Conservation (phyloP, 2,888 invertebrate genomes). For the Dascillus cervinus region DNA sequence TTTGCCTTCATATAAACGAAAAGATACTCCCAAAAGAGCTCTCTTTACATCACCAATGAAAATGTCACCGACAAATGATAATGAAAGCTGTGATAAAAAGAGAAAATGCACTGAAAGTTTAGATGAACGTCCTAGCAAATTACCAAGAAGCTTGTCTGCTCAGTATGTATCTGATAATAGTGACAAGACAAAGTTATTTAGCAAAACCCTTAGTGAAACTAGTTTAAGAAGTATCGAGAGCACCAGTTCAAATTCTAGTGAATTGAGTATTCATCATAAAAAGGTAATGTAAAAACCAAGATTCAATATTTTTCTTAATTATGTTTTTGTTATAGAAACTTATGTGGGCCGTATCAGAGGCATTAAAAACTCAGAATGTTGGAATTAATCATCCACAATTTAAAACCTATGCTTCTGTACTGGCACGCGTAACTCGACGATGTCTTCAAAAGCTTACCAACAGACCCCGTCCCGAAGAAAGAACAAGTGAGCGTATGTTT, state of each 20-base stretch:
- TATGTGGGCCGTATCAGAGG: constrained; percentile 74
- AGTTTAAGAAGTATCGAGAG: too few relatives aligned
- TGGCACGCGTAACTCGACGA: constrained; percentile 60
- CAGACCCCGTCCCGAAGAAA: constrained; percentile 45
- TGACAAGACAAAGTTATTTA: too few relatives aligned
- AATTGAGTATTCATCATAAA: constrained; percentile 55
- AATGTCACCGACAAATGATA: constrained; percentile 23
- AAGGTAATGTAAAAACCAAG: constrained; percentile 47
- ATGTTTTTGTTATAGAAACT: constrained; percentile 52
- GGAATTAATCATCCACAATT: constrained; percentile 62
- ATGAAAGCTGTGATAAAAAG: constrained; percentile 37
- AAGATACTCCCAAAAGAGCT: constrained; percentile 52
- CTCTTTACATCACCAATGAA: constrained; percentile 56
- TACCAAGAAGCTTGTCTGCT: constrained; percentile 53
- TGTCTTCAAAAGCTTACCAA: constrained; percentile 50
- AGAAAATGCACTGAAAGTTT: constrained; percentile 44
- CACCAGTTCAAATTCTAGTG: constrained; percentile 37
- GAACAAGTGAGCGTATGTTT: constrained; percentile 68
- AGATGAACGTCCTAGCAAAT: constrained; percentile 38
- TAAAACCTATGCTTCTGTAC: constrained; percentile 58
- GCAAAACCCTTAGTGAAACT: too few relatives aligned
- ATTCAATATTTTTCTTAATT: not conserved
- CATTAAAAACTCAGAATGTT: constrained; percentile 63
- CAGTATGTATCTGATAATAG: too few relatives aligned
- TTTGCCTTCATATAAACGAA: too few relatives aligned